Percentiles rank a stretch among this genome's conserved stretches.
phyloP scores from a whole-genome alignment of 2,113 vertebrate genomes.

The Chamaea fasciata region DNA sequence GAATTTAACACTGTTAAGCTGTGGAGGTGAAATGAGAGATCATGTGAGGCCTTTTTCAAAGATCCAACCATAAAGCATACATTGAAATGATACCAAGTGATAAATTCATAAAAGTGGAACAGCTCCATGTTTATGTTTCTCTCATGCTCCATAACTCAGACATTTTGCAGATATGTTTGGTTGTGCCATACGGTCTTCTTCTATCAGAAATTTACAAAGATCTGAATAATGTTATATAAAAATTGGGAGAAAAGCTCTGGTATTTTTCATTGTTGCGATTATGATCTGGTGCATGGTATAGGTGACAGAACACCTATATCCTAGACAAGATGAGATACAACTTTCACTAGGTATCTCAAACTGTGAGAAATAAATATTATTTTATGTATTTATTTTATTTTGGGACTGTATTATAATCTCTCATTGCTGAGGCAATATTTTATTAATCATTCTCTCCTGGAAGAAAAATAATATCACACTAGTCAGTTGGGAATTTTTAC shows the following conservation, averaged over 20 bases:
- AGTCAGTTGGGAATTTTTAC: neutral
- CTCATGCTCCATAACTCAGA: constrained; percentile 32
- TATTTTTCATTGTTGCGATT: constrained; percentile 21
- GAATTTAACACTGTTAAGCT: constrained; percentile 29
- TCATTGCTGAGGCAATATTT: constrained; percentile 36
- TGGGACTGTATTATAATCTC: neutral
- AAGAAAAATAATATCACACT: constrained; percentile 5
- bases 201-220: constrained; percentile 25
- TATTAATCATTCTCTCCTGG: neutral
- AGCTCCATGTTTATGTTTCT: constrained; percentile 34
- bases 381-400: constrained; percentile 46
- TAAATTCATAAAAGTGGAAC: constrained; percentile 46
- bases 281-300: neutral
- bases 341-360: constrained; percentile 18
- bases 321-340: constrained; percentile 18
- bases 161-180: neutral
- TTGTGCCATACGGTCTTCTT: constrained; percentile 22
- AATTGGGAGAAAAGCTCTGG: constrained; percentile 7
- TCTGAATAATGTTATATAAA: constrained; percentile 39
- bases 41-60: constrained; percentile 4
- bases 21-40: constrained; percentile 17
- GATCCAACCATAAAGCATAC: constrained; percentile 7
- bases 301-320: constrained; percentile 32
- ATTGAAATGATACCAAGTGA: constrained; percentile 10
- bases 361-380: constrained; percentile 6